These are phyloP conservation scores for Notechis scutatus DNA, from an alignment of 2,113 vertebrate genomes.

Conservation along the genomic window DNA sequence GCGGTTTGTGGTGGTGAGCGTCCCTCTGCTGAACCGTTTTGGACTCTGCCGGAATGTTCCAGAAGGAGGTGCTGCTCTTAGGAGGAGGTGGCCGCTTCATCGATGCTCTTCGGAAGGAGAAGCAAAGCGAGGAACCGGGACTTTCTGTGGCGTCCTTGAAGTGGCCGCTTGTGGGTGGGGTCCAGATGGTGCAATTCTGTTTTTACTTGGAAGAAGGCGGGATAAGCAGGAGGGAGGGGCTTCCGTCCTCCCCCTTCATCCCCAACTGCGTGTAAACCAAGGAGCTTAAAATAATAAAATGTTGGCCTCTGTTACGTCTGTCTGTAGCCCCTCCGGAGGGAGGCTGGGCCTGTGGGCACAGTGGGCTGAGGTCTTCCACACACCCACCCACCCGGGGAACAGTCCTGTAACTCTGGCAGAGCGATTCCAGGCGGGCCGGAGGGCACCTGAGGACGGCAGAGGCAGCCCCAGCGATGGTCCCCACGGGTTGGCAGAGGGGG, in stretches of 20 bases:
- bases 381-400: no score
- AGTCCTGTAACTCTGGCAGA: background rate
- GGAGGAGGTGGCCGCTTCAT: slow-evolving; percentile 9
- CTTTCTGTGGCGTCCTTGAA: background rate
- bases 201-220: background rate
- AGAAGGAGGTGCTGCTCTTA: slow-evolving; percentile 33
- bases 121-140: slow-evolving; percentile 9
- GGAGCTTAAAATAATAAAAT: slow-evolving; percentile 42
- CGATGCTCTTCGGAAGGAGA: slow-evolving; percentile 39
- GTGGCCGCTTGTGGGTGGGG: background rate
- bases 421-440: slow-evolving; percentile 12
- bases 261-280: background rate
- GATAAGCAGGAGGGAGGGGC: background rate
- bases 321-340: slow-evolving; percentile 6
- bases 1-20: slow-evolving; percentile 30
- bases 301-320: slow-evolving; percentile 56
- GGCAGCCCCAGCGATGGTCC: background rate
- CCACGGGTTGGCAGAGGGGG: no score
- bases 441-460: background rate
- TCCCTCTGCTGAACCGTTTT: slow-evolving; percentile 24
- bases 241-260: slow-evolving; percentile 10
- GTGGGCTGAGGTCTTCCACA: slow-evolving; percentile 16
- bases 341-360: no score
- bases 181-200: background rate
- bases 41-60: slow-evolving; percentile 44